Evolutionary conservation across 2,888 invertebrate genomes (phyloP), one percentile per base, ranked within the genome.

Genomic region (Yponomeuta cagnagella): DNA sequence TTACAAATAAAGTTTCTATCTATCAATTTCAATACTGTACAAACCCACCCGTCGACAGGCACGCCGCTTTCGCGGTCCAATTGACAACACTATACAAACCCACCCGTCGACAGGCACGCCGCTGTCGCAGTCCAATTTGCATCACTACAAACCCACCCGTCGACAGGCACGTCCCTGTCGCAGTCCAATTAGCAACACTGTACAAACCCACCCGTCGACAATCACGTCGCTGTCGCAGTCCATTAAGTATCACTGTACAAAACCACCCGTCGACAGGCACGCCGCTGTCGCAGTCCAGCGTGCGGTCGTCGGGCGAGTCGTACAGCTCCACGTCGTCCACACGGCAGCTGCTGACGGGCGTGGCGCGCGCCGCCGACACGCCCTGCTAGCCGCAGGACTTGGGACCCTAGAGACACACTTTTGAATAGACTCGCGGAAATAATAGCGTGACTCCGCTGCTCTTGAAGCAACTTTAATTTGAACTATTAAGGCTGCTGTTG

Each of bases 311-410:
- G 72, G 96, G 95, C 72, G 96, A 96, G 81, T 96, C 96, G 78
- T 96, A 96, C 87, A 96, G 96, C 77, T 96, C 96, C 9, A 95
- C 95, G 71, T 95, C 96, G n/a, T 96, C 96, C 67, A 96, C 96
- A 4, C 94, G 95, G 43, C 95, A 96, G 82, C 87, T 96, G 75
- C 92, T 96, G 74, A 93, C 94, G 72, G 79, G 84, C 63, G 75
- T 73, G 73, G 81, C 76, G 15, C 15, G 52, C 52, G 75, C 81
- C 52, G 23, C 72, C 63, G 30, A 63, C 48, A 43, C 71, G 48
- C 63, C 71, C 23, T 71, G 70, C 63, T 71, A 71, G 68, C 48
- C 8, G 6, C 23, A 1, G 43, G 33, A 33, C 33, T 43, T 43
- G 8, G 8, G 43, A 8, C 43, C 9, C 43, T 43, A 8, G 43